These are phyloP conservation scores for Pipra filicauda DNA, from an alignment of 2,113 vertebrate genomes.

Conservation along the genomic window DNA sequence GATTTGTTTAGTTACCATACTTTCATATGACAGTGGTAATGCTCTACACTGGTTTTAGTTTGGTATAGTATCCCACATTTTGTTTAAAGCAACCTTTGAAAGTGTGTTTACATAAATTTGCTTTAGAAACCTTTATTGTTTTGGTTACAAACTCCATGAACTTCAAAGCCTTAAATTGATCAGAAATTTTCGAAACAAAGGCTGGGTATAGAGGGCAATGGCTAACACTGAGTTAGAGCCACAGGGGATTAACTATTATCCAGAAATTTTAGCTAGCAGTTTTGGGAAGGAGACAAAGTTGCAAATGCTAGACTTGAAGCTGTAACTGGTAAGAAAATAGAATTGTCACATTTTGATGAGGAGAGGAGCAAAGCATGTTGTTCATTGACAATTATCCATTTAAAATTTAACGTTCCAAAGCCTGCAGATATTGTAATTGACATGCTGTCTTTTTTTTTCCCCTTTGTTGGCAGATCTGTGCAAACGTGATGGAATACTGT, in stretches of 20 bases:
- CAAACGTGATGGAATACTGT: constrained; percentile 97
- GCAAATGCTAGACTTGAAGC: background rate
- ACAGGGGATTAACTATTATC: background rate
- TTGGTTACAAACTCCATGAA: background rate
- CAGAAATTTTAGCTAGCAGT: background rate
- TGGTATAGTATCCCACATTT: background rate
- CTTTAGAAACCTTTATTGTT: background rate
- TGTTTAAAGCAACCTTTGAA: background rate
- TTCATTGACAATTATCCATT: background rate
- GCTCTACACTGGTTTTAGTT: background rate
- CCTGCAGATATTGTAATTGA: background rate
- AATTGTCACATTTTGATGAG: background rate
- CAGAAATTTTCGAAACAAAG: background rate
- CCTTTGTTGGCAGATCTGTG: constrained; percentile 83
- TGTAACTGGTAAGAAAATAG: background rate
- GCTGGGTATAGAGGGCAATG: background rate
- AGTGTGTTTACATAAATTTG: background rate
- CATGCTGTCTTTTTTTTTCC: background rate
- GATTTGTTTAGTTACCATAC: background rate
- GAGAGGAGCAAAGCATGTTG: background rate
- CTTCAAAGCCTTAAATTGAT: background rate
- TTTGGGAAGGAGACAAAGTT: background rate
- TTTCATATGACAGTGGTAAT: background rate
- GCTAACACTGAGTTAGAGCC: background rate
- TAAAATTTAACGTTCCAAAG: background rate